Evolutionary conservation across 2,113 vertebrate species (phyloP).

Genomic region (Phalacrocorax aristotelis): DNA sequence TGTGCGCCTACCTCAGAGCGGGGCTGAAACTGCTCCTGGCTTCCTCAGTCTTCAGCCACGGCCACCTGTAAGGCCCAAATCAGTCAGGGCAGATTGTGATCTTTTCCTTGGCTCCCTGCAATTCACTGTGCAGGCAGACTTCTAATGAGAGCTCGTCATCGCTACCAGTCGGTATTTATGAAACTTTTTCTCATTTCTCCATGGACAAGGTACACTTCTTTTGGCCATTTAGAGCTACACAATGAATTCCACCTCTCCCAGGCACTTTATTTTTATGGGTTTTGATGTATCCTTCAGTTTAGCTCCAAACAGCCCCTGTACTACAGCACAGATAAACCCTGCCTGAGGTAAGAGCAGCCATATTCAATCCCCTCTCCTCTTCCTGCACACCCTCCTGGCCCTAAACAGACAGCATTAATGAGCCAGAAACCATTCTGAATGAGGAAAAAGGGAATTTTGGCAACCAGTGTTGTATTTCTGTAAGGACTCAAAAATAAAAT

Average conservation of each 20-base stretch:
- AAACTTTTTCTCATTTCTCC: neutral
- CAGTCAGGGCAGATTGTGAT: neutral
- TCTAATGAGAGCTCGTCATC: neutral
- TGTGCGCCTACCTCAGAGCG: neutral
- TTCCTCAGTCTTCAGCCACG: neutral
- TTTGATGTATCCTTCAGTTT: neutral
- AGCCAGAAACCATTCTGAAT: neutral
- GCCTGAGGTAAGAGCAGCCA: neutral
- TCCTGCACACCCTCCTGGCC: neutral
- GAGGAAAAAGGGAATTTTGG: neutral
- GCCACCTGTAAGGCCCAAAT: neutral
- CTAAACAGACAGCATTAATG: neutral
- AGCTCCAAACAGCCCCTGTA: neutral
- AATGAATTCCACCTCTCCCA: neutral
- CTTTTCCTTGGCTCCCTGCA: neutral
- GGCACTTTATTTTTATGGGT: neutral
- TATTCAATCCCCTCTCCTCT: neutral
- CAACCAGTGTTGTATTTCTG: neutral
- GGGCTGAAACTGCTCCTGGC: neutral
- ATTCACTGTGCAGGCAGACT: neutral
- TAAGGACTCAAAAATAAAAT: conserved; percentile 14
- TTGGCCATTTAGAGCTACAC: neutral
- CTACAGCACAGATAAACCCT: neutral
- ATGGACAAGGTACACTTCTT: neutral
- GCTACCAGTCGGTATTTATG: neutral